These are phyloP conservation scores for Vannuccia rotundouncinata DNA, from an alignment of 2,888 invertebrate species.

Conservation along the genomic window DNA sequence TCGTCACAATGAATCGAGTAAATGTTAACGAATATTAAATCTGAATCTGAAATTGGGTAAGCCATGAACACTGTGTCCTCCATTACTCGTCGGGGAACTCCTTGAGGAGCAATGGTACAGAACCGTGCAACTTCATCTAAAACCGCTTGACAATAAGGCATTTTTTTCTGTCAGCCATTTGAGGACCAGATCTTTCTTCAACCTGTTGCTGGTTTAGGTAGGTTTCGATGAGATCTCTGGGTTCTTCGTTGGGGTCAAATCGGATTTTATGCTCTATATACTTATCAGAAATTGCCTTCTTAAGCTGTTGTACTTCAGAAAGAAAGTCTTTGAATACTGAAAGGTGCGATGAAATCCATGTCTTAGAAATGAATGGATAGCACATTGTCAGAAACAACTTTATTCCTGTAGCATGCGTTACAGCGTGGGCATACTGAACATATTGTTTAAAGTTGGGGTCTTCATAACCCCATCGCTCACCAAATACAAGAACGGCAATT, in stretches of 20 bases:
- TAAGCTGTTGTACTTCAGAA: background rate
- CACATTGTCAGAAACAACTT: background rate
- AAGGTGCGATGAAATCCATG: background rate
- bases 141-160: slow-evolving; percentile 21
- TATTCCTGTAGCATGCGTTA: background rate
- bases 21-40: background rate
- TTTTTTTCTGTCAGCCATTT: background rate
- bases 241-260: background rate
- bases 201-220: background rate
- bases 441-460: background rate
- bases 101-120: background rate
- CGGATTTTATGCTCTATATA: background rate
- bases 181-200: background rate
- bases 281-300: background rate
- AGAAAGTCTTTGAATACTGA: background rate
- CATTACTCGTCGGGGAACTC: background rate
- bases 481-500: background rate
- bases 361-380: background rate
- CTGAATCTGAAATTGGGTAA: background rate
- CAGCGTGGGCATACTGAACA: background rate
- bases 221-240: background rate
- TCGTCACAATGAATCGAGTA: background rate
- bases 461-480: slow-evolving; percentile 10
- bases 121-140: slow-evolving; percentile 24
- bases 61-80: background rate